Conservation (phyloP, 1,140 invertebrate genomes). For the Lerema accius region DNA sequence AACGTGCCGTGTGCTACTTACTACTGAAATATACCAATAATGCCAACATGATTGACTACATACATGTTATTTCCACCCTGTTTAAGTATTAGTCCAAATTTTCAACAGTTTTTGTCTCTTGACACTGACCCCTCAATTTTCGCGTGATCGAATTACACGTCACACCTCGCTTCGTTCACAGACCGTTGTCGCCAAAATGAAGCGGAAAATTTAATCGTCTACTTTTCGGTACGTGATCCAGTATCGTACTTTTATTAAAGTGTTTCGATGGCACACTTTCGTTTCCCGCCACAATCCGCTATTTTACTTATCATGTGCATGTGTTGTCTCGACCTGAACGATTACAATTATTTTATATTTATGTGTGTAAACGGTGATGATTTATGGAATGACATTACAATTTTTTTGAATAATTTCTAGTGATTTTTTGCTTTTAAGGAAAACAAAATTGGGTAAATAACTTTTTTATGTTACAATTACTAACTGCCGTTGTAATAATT, state of each 20-base stretch:
- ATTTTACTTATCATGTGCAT: conserved; percentile 19
- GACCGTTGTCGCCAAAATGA: conserved; percentile 70
- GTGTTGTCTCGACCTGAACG: conserved; percentile 5
- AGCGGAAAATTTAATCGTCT: conserved; percentile 75
- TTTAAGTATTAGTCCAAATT: background rate
- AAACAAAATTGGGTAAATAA: too few species aligned
- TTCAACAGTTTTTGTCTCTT: conserved; percentile 5
- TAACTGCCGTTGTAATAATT: too few species aligned
- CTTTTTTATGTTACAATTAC: too few species aligned
- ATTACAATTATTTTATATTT: too few species aligned
- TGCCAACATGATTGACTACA: too few species aligned
- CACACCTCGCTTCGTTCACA: conserved; percentile 51
- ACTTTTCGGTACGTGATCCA: conserved; percentile 71
- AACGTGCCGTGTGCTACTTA: too few species aligned
- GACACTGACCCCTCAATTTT: conserved; percentile 34
- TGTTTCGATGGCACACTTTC: conserved; percentile 61
- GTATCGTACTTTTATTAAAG: conserved; percentile 63
- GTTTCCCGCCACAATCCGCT: conserved; percentile 40
- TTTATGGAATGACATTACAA: too few species aligned
- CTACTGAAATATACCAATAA: too few species aligned
- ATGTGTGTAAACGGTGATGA: too few species aligned
- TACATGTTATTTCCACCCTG: too few species aligned
- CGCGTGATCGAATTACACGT: conserved; percentile 49
- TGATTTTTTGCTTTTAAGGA: too few species aligned
- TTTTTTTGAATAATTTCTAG: too few species aligned